Conservation (phyloP, 1,140 invertebrate species). For the Harpegnathos saltator region DNA sequence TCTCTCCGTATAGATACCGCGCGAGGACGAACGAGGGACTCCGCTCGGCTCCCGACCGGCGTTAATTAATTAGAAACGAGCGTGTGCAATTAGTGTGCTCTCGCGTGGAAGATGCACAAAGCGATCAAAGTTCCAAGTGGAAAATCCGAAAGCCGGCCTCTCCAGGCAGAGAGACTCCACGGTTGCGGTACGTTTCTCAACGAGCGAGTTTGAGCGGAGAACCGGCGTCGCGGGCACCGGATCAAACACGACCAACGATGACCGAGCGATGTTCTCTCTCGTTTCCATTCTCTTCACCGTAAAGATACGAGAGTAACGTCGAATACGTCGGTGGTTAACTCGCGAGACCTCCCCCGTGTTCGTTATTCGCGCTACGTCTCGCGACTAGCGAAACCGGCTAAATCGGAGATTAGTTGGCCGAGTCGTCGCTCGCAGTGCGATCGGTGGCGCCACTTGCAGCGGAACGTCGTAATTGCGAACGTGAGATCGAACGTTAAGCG, state of each 20-base stretch:
- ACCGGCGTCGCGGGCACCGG: too few relatives aligned
- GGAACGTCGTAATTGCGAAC: not conserved
- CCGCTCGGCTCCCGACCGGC: not conserved
- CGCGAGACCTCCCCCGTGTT: too few relatives aligned
- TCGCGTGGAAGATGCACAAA: not conserved
- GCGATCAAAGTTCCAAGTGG: not conserved
- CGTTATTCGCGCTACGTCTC: not conserved
- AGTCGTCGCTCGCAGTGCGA: too few relatives aligned
- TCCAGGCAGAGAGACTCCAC: not conserved
- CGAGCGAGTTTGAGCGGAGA: too few relatives aligned
- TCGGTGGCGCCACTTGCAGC: not conserved
- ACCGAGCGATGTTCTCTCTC: too few relatives aligned
- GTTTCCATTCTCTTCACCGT: too few relatives aligned
- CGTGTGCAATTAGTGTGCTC: not conserved
- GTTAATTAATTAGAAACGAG: not conserved
- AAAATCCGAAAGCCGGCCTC: not conserved
- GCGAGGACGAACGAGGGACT: not conserved
- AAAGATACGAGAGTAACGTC: too few relatives aligned
- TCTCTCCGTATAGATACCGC: not conserved
- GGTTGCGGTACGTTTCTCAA: not conserved
- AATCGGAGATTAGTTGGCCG: not conserved
- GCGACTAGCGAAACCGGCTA: slow-evolving; percentile 18
- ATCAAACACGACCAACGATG: too few relatives aligned
- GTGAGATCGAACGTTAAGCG: not conserved
- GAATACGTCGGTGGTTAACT: too few relatives aligned